A percentile compares a stretch with the other conserved stretches of the same genome.
Conservation (phyloP, 2,888 invertebrate species). For the Ophion slaviceki region DNA sequence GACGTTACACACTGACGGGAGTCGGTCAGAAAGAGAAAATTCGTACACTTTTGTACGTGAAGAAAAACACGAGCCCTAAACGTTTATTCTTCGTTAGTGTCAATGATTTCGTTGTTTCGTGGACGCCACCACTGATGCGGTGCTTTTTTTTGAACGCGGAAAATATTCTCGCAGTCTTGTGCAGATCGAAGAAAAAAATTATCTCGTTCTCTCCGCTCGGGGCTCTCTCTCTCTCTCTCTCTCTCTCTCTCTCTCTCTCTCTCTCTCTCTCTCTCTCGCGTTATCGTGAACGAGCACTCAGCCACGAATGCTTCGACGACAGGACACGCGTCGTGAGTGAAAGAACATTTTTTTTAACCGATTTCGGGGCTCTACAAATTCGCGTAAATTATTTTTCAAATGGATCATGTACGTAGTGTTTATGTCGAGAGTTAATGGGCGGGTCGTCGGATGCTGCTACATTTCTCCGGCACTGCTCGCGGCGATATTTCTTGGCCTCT, state of each 20-base stretch:
- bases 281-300: not conserved
- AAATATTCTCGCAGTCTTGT: not conserved
- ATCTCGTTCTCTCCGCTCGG: not conserved
- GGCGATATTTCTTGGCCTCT: not conserved
- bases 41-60: not conserved
- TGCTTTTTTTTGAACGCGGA: not conserved
- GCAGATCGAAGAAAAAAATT: not conserved
- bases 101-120: not conserved
- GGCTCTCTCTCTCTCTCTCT: not conserved
- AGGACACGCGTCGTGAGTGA: conserved; percentile 12
- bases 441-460: conserved; percentile 11
- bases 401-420: not conserved
- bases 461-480: not conserved
- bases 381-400: not conserved
- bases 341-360: not conserved
- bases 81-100: not conserved
- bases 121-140: not conserved
- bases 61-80: not conserved
- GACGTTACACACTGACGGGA: no score
- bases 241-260: not conserved
- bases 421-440: conserved; percentile 5
- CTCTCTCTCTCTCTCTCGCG: not conserved
- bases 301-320: conserved; percentile 1
- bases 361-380: not conserved
- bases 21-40: no score